Percentiles rank a stretch among this genome's conserved stretches.
phyloP scores from a whole-genome alignment of 2,888 invertebrate genomes.

The Charanyca ferruginea region DNA sequence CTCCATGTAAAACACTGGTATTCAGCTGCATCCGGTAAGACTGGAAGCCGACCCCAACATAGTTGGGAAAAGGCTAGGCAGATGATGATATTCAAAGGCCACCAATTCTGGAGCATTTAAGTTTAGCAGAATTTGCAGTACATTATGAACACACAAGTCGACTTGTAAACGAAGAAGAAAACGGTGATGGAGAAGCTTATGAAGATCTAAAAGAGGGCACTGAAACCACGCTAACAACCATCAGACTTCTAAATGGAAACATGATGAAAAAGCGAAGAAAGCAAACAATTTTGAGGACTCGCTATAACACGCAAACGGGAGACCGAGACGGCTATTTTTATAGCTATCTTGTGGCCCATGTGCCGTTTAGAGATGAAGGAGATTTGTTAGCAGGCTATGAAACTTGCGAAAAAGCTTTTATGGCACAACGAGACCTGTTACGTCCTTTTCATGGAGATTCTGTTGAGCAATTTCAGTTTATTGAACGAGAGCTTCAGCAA shows the following conservation, averaged over 20 bases:
- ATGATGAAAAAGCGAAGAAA: conserved; percentile 2
- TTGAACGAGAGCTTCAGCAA: conserved; percentile 11
- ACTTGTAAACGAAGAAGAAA: neutral
- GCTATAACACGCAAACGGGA: conserved; percentile 2
- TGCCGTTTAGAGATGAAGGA: neutral
- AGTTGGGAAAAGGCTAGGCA: no score
- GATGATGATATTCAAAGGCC: no score
- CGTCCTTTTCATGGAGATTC: conserved; percentile 1
- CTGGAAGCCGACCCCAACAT: no score
- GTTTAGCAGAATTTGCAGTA: neutral
- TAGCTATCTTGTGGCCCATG: conserved; percentile 9
- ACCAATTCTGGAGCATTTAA: neutral
- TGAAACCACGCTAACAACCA: neutral
- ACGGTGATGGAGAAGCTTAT: conserved; percentile 1
- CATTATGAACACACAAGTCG: neutral
- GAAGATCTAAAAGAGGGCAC: neutral
- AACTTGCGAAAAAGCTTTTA: conserved; percentile 7
- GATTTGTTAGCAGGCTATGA: neutral
- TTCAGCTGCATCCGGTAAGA: no score
- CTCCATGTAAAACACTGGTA: no score
- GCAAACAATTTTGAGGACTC: neutral
- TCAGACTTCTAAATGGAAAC: neutral
- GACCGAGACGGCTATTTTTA: conserved; percentile 11
- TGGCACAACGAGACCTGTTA: neutral
- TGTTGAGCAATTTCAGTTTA: conserved; percentile 2